Base-by-base conservation (phyloP, 2,888 invertebrate species). In the Physocephala rufipes region DNA sequence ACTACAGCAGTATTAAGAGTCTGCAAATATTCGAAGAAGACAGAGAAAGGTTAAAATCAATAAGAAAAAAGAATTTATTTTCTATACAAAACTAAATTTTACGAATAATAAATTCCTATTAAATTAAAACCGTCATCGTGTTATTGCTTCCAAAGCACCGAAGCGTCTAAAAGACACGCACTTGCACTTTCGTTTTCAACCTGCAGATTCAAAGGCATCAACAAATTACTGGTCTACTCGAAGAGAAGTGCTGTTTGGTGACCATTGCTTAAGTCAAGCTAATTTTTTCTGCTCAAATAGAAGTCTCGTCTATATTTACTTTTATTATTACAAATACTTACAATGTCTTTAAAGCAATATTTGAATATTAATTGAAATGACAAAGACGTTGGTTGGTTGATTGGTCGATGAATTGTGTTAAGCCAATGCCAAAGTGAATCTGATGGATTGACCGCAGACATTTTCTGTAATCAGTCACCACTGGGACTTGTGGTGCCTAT, bases 1-100 rank as follows among this genome's bases (percentile, higher is more conserved):
- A 93, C 92, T 58, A 96, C 93, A 47, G 95, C 92, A 72, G 95
- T 94, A 72, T 92, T 91, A 79, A 95, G 86, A 77, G 94, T 91
- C 95, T 95, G 87, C 4, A 75, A 78, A 26, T 2, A 13, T 51
- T 36, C 68, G 53, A 55, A 71, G 67, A 72, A 68, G 65, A 55
- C 36, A 12, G 61, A 68, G 61, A 51, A 2, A 51, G n/a, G n/a
- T n/a, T n/a, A 47, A 74, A 12, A 53, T 19, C n/a, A 49, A 49
- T 49, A n/a, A n/a, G 19, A 49, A 49, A 66, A 21, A 15, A n/a
- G 5, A 5, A 16, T 3, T 4, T 19, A 49, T 49, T 49, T 49
- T 47, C 47, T 21, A 12, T 19, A n/a, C 47, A 24, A 9, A 45
- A 45, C 16, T 49, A 28, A 30, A 53, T 12, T 66, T 36, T 43